Conservation (phyloP, 2,113 vertebrate species). For the Copsychus sechellarum region DNA sequence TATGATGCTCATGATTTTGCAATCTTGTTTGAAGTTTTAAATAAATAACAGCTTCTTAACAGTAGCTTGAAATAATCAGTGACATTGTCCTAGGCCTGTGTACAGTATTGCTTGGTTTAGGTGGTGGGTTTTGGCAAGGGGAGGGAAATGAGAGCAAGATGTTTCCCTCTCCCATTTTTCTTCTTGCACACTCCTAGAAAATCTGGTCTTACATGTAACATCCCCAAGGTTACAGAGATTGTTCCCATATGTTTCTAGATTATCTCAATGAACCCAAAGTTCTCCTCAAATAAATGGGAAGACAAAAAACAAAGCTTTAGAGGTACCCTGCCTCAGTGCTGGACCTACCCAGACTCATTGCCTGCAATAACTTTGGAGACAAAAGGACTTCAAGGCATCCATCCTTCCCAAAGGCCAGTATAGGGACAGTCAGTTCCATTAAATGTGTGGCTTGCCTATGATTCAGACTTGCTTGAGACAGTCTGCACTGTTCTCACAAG, state of each 20-base stretch:
- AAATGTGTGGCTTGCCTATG: background rate
- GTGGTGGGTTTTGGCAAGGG: background rate
- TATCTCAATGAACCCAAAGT: background rate
- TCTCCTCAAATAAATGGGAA: background rate
- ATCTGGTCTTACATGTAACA: background rate
- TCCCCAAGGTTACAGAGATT: background rate
- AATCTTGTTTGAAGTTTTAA: constrained; percentile 23
- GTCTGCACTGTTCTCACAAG: background rate
- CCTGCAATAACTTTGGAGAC: background rate
- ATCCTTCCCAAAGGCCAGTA: background rate
- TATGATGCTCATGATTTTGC: constrained; percentile 21
- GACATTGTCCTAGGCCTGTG: background rate
- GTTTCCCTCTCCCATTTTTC: background rate
- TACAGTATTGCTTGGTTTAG: background rate
- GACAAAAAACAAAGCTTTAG: background rate
- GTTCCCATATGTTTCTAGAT: background rate
- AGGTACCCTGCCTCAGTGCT: background rate
- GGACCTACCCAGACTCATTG: background rate
- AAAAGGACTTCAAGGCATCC: background rate
- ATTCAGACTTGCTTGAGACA: background rate
- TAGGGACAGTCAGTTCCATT: background rate
- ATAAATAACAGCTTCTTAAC: constrained; percentile 39
- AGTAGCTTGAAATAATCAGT: constrained; percentile 45
- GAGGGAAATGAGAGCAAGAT: background rate
- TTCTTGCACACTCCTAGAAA: background rate